These are phyloP conservation scores for Anticlea derivata DNA, from an alignment of 2,888 invertebrate species.

Conservation along the genomic window DNA sequence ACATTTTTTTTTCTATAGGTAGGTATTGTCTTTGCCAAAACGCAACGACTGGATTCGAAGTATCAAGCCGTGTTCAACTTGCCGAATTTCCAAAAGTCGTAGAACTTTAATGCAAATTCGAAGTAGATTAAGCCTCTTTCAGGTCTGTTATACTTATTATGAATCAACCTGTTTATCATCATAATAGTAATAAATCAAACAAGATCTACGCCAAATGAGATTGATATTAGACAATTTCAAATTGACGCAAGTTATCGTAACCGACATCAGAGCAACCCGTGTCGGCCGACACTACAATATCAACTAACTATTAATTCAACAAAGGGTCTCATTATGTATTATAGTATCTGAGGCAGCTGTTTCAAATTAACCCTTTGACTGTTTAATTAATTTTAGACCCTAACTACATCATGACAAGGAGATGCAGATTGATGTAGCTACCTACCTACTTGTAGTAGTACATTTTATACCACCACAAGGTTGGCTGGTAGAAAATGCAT, in stretches of 20 bases:
- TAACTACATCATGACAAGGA: slow-evolving; percentile 20
- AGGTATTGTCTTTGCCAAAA: too few species aligned
- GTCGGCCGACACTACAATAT: slow-evolving; percentile 41
- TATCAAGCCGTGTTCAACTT: too few species aligned
- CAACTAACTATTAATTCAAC: slow-evolving; percentile 48
- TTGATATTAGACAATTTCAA: slow-evolving; percentile 18
- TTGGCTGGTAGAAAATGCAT: too few species aligned
- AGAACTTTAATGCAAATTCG: too few species aligned
- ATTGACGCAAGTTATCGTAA: slow-evolving; percentile 17
- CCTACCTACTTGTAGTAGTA: too few species aligned
- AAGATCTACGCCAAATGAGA: slow-evolving; percentile 1
- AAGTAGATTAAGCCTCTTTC: too few species aligned
- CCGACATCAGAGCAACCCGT: slow-evolving; percentile 24
- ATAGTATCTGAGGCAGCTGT: slow-evolving; percentile 58
- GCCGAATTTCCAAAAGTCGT: too few species aligned
- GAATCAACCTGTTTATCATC: too few species aligned
- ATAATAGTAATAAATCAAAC: background rate
- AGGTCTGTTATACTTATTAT: too few species aligned
- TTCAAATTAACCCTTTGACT: slow-evolving; percentile 57
- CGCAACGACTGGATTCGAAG: too few species aligned
- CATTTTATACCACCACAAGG: too few species aligned
- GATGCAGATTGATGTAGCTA: background rate
- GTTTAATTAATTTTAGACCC: slow-evolving; percentile 63
- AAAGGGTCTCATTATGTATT: slow-evolving; percentile 55
- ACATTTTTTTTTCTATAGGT: too few species aligned